Conservation (phyloP, 2,797 vertebrate species). For the Lemur catta region DNA sequence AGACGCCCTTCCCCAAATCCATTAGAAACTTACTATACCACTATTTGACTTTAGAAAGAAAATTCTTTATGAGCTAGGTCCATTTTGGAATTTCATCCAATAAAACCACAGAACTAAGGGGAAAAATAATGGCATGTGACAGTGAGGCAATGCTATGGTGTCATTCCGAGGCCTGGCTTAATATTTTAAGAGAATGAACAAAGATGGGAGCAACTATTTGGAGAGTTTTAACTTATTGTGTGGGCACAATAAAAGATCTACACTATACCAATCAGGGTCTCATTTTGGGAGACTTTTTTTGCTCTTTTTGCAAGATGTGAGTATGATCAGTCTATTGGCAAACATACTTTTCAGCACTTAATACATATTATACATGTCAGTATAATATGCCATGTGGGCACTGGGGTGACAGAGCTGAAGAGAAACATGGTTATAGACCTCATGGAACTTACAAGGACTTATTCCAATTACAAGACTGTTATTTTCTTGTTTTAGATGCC, state of each 20-base stretch:
- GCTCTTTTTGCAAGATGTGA: background rate
- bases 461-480: background rate
- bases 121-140: background rate
- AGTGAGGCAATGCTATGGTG: fast-evolving
- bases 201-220: background rate
- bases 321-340: background rate
- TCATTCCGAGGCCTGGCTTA: background rate
- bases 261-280: background rate
- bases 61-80: background rate
- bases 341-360: background rate
- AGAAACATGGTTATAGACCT: background rate
- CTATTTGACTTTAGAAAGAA: background rate
- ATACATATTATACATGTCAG: background rate
- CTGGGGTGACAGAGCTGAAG: background rate
- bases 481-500: slow-evolving; percentile 84
- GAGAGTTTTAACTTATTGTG: background rate
- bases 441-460: background rate
- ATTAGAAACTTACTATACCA: background rate
- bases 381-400: background rate
- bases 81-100: background rate
- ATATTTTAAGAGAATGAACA: background rate
- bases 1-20: background rate
- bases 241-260: background rate
- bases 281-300: background rate
- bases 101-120: background rate